Evolutionary conservation across 35 echinoderm and acorn worm genomes (phyloP).

Genomic region (Chiridota heheva): DNA sequence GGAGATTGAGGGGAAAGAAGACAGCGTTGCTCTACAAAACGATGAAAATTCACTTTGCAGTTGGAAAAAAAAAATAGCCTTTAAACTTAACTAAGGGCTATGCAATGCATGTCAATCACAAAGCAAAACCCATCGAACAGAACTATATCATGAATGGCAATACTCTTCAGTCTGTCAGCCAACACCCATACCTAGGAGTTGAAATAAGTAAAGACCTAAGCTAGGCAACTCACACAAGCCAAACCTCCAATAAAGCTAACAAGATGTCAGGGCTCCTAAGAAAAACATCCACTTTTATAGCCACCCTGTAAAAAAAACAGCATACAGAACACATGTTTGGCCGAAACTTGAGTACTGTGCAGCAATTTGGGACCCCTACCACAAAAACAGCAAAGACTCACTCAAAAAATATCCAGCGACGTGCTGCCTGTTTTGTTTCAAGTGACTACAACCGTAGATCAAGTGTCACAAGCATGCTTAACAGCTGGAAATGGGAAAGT

Average conservation of each 20-base stretch:
- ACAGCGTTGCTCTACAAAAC: conserved; percentile 10
- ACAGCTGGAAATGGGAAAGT: too few species aligned
- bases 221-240: too few species aligned
- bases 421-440: conserved; percentile 35
- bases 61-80: conserved; percentile 1
- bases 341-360: conserved; percentile 34
- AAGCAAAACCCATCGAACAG: neutral
- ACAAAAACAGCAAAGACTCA: neutral
- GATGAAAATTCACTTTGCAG: neutral
- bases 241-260: neutral
- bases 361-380: conserved; percentile 34
- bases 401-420: conserved; percentile 36
- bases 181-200: too few species aligned
- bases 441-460: too few species aligned
- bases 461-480: too few species aligned
- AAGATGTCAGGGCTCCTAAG: conserved; percentile 6
- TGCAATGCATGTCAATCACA: conserved; percentile 1
- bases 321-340: too few species aligned
- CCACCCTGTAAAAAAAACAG: neutral
- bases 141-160: neutral
- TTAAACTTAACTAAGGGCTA: neutral
- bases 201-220: too few species aligned
- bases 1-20: neutral
- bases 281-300: neutral
- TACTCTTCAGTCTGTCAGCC: neutral